Evolutionary conservation across 2,888 invertebrate species (phyloP).

Genomic region (Agriopis marginaria): DNA sequence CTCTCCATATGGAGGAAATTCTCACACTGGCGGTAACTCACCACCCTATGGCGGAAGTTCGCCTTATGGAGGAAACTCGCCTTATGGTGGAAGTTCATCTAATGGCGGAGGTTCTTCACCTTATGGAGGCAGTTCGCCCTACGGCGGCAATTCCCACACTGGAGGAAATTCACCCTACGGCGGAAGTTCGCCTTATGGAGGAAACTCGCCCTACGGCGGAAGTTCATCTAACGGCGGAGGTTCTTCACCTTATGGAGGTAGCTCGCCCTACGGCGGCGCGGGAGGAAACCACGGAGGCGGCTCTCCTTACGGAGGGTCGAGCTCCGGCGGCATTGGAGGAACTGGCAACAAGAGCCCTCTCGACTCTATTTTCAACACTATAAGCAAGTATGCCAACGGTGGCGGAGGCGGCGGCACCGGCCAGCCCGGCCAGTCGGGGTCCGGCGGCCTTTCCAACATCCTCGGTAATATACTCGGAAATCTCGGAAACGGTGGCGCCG

Average conservation of each 20-base stretch:
- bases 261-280: constrained; percentile 51
- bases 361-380: constrained; percentile 64
- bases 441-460: constrained; percentile 68
- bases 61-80: constrained; percentile 46
- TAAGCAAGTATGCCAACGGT: constrained; percentile 66
- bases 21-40: constrained; percentile 56
- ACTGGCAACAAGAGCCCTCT: constrained; percentile 59
- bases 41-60: constrained; percentile 52
- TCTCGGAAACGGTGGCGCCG: constrained; percentile 73
- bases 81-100: constrained; percentile 54
- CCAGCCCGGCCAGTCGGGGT: constrained; percentile 47
- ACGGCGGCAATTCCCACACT: constrained; percentile 43
- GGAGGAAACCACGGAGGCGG: constrained; percentile 26
- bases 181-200: constrained; percentile 40
- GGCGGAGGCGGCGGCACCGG: constrained; percentile 54
- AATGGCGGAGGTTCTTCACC: constrained; percentile 45
- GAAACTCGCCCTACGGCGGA: constrained; percentile 56
- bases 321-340: constrained; percentile 48
- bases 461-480: constrained; percentile 74
- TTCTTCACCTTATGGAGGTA: constrained; percentile 50
- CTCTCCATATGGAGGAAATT: constrained; percentile 45
- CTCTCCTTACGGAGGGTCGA: constrained; percentile 53
- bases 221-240: constrained; percentile 45
- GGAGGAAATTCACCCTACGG: constrained; percentile 38
- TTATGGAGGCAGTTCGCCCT: constrained; percentile 45